These are phyloP conservation scores for Bemisia tabaci DNA, from an alignment of 1,140 invertebrate genomes.

Conservation along the genomic window DNA sequence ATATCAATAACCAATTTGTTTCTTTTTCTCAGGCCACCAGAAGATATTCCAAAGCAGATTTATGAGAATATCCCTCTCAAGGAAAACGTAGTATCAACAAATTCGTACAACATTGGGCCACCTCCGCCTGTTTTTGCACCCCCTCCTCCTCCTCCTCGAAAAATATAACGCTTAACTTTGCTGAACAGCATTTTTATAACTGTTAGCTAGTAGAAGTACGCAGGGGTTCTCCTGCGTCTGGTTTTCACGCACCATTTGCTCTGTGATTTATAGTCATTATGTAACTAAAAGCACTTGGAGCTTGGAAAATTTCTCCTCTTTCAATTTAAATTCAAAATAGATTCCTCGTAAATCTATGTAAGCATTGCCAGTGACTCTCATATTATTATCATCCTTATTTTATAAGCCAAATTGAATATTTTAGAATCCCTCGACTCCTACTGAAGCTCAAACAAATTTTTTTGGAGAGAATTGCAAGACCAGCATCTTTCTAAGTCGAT, in stretches of 20 bases:
- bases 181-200: background rate
- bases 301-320: too few species aligned
- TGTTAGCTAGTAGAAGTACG: background rate
- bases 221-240: background rate
- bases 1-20: too few species aligned
- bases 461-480: too few species aligned
- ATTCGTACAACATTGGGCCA: constrained; percentile 25
- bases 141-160: constrained; percentile 26
- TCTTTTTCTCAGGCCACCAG: constrained; percentile 25
- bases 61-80: constrained; percentile 33
- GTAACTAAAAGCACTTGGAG: too few species aligned
- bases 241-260: background rate
- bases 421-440: too few species aligned
- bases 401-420: too few species aligned
- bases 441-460: too few species aligned
- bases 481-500: too few species aligned
- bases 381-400: too few species aligned
- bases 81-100: constrained; percentile 23
- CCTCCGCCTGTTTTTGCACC: constrained; percentile 20
- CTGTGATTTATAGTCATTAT: background rate
- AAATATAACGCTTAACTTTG: constrained; percentile 12
- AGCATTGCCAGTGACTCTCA: too few species aligned
- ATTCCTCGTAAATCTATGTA: too few species aligned
- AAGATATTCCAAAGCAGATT: constrained; percentile 29
- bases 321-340: too few species aligned